phyloP scores from a whole-genome alignment of 1,140 invertebrate species.

The Magallana angulata region DNA sequence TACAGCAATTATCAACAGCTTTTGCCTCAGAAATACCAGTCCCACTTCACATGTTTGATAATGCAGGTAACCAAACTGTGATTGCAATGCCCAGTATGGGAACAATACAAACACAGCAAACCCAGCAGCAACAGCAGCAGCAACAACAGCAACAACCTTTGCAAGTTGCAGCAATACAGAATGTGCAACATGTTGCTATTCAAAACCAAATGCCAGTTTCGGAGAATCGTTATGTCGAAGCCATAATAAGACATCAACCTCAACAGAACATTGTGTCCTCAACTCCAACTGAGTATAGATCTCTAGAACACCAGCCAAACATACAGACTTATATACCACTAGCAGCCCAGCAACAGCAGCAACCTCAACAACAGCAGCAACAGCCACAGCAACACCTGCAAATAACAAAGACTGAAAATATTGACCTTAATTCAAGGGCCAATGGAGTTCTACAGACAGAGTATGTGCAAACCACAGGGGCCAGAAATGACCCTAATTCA shows the following conservation, averaged over 20 bases:
- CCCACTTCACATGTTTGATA: conserved; percentile 62
- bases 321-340: conserved; percentile 40
- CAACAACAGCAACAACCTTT: conserved; percentile 52
- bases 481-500: conserved; percentile 38
- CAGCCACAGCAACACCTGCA: conserved; percentile 56
- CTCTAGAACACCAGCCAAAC: conserved; percentile 34
- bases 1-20: conserved; percentile 30
- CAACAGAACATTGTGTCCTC: conserved; percentile 46
- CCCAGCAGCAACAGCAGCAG: conserved; percentile 64
- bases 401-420: conserved; percentile 52
- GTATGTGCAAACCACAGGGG: conserved; percentile 44
- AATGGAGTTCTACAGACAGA: conserved; percentile 54
- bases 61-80: conserved; percentile 54
- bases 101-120: conserved; percentile 53
- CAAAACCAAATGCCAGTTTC: conserved; percentile 35
- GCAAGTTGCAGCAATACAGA: conserved; percentile 37
- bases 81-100: conserved; percentile 54
- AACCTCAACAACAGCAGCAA: conserved; percentile 41
- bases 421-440: conserved; percentile 45
- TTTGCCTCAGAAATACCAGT: conserved; percentile 60
- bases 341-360: conserved; percentile 8
- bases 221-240: conserved; percentile 46
- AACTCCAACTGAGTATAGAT: conserved; percentile 45
- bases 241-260: conserved; percentile 47
- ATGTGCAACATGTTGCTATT: conserved; percentile 31